These are phyloP conservation scores for Habrosyne pyritoides DNA, from an alignment of 2,888 invertebrate genomes.

Conservation along the genomic window DNA sequence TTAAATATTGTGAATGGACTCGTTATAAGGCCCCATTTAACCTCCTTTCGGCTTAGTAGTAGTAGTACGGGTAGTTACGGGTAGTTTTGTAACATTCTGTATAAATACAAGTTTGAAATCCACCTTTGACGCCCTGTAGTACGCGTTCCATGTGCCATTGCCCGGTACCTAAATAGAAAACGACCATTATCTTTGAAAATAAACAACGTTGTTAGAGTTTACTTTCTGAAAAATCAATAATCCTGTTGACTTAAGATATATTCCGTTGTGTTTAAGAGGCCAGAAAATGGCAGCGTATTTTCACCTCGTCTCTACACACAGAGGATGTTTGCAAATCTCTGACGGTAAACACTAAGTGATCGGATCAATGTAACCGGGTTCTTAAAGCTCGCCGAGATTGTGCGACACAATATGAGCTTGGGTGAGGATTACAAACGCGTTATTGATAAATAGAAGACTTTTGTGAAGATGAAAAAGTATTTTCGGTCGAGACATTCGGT, in stretches of 20 bases:
- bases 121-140: no score
- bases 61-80: no score
- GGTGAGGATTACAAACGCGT: slow-evolving; percentile 9
- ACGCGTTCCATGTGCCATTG: no score
- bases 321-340: slow-evolving; percentile 64
- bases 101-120: no score
- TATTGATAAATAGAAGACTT: slow-evolving; percentile 14
- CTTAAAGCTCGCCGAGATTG: slow-evolving; percentile 28
- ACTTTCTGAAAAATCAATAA: slow-evolving; percentile 10
- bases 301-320: slow-evolving; percentile 47
- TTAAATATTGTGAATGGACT: no score
- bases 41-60: no score
- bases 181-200: neutral
- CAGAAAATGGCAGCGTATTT: slow-evolving; percentile 45
- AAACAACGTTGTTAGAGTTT: neutral
- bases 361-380: slow-evolving; percentile 51
- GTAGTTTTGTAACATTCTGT: no score
- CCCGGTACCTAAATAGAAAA: no score
- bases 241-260: slow-evolving; percentile 23
- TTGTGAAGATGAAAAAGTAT: neutral
- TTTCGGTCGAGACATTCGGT: neutral
- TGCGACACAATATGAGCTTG: slow-evolving; percentile 15
- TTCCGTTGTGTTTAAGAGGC: slow-evolving; percentile 37
- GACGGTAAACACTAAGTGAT: slow-evolving; percentile 60
- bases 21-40: no score